Percentiles rank a stretch among this genome's conserved stretches.
Conservation (phyloP, 2,797 vertebrate genomes). For the Caiman crocodilus region DNA sequence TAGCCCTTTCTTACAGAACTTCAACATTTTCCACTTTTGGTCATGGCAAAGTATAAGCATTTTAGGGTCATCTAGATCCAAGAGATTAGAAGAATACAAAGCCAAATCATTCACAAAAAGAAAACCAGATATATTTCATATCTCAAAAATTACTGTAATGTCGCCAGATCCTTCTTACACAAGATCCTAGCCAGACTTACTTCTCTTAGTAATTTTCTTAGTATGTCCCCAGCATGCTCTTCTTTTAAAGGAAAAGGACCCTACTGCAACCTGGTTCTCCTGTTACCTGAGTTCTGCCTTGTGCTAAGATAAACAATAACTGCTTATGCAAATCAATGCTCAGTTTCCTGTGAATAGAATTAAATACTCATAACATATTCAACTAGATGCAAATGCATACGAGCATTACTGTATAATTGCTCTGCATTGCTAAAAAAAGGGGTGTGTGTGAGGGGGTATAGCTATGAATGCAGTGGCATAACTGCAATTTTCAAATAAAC, state of each 20-base stretch:
- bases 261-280: neutral
- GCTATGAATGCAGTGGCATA: neutral
- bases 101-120: neutral
- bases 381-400: conserved; percentile 25
- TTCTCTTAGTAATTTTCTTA: neutral
- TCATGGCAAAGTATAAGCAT: neutral
- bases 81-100: rapidly evolving
- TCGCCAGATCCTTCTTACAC: neutral
- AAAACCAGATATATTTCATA: neutral
- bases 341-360: neutral
- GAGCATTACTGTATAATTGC: conserved; percentile 41
- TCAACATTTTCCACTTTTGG: neutral
- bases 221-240: neutral
- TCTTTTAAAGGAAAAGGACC: neutral
- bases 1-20: neutral
- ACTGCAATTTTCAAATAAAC: conserved; percentile 44
- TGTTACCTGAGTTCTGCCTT: neutral
- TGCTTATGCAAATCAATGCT: neutral
- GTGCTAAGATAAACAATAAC: conserved; percentile 8
- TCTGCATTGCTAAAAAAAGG: neutral
- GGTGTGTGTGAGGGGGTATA: neutral
- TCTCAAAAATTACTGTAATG: neutral
- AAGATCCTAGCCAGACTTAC: neutral
- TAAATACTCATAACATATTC: neutral
- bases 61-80: neutral